Percentiles rank a stretch among this genome's conserved stretches.
These are phyloP conservation scores for Aegithalos caudatus DNA, from an alignment of 2,113 vertebrate species.

Conservation along the genomic window DNA sequence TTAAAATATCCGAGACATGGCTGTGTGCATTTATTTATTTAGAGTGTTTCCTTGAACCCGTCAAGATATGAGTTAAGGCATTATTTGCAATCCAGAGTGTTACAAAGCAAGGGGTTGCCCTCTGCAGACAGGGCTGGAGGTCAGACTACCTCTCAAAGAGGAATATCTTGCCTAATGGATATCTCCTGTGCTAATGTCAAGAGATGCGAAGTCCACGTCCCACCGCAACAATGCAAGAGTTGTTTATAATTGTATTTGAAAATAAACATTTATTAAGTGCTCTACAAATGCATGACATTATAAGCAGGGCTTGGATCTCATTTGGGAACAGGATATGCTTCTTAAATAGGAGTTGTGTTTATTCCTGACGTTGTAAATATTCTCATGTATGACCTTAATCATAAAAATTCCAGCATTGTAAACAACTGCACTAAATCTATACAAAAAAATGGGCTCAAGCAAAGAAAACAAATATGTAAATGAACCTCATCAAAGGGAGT, in stretches of 20 bases:
- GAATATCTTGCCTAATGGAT: not conserved
- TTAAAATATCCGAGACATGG: not conserved
- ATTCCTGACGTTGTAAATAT: slow-evolving; percentile 53
- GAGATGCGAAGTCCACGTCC: not conserved
- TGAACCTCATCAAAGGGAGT: slow-evolving; percentile 61
- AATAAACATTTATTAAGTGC: slow-evolving; percentile 64
- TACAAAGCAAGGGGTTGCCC: slow-evolving; percentile 1
- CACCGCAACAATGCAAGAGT: not conserved
- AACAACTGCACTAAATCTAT: slow-evolving; percentile 54
- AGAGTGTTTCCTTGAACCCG: not conserved
- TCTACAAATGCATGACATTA: slow-evolving; percentile 44
- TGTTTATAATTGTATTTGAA: slow-evolving; percentile 57
- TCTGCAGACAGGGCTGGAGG: slow-evolving; percentile 9
- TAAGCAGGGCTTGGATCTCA: slow-evolving; percentile 40
- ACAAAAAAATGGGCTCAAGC: slow-evolving; percentile 39
- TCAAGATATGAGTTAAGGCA: not conserved
- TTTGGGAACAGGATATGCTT: slow-evolving; percentile 55
- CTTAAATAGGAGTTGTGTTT: slow-evolving; percentile 54
- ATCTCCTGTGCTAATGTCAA: slow-evolving; percentile 13
- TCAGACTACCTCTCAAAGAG: not conserved
- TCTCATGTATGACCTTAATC: slow-evolving; percentile 58
- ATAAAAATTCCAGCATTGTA: slow-evolving; percentile 66
- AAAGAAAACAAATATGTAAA: slow-evolving; percentile 74
- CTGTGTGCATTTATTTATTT: not conserved
- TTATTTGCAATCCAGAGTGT: not conserved